Evolutionary conservation across 1,140 invertebrate genomes (phyloP).

Genomic region (Sipha flava): DNA sequence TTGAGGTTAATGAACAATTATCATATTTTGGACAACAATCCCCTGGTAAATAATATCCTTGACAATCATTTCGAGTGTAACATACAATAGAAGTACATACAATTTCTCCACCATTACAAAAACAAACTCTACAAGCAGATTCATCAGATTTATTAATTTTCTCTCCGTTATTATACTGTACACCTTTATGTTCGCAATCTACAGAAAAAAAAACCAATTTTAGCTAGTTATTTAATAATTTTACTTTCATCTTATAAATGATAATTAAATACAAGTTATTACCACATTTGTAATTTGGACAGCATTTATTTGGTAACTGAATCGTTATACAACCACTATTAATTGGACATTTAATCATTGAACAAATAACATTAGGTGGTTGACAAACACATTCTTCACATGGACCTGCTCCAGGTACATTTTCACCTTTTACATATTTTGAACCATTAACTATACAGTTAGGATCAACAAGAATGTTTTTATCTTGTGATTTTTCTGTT

Average conservation of each 20-base stretch:
- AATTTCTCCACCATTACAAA: constrained; percentile 67
- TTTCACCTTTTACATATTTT: not conserved
- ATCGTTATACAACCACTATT: constrained; percentile 61
- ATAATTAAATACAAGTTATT: constrained; percentile 37
- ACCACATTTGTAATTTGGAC: constrained; percentile 72
- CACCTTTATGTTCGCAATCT: constrained; percentile 68
- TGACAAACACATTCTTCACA: constrained; percentile 39
- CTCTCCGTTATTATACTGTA: constrained; percentile 64
- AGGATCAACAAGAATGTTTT: not conserved
- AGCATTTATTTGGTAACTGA: constrained; percentile 62
- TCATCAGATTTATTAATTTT: constrained; percentile 57
- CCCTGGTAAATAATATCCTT: constrained; percentile 56
- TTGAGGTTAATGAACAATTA: constrained; percentile 61
- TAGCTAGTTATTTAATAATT: not conserved
- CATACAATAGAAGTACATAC: constrained; percentile 65
- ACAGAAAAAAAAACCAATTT: constrained; percentile 43
- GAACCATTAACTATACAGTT: constrained; percentile 9
- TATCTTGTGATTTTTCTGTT: not conserved
- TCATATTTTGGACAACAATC: constrained; percentile 70
- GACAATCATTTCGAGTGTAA: constrained; percentile 62
- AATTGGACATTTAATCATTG: constrained; percentile 38
- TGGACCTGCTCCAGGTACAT: constrained; percentile 34
- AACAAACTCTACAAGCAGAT: constrained; percentile 63
- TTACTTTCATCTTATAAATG: not conserved
- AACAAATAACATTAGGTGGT: constrained; percentile 37